These are phyloP conservation scores for Euphonia xanthogaster DNA, from an alignment of 2,797 vertebrate species.

Conservation along the genomic window DNA sequence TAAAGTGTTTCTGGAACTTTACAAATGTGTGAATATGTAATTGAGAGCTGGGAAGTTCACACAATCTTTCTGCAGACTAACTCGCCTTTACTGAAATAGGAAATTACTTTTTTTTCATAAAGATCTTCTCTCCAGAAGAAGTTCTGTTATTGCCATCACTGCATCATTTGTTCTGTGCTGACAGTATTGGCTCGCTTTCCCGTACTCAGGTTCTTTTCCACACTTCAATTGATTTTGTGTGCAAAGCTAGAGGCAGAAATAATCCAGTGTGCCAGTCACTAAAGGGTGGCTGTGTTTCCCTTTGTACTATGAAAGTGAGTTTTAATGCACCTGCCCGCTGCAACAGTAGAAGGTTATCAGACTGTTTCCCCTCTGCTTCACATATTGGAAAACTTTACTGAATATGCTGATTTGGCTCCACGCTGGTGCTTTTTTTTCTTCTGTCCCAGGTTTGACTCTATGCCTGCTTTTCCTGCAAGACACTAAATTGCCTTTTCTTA, in stretches of 20 bases:
- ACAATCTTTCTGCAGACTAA: neutral
- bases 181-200: neutral
- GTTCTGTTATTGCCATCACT: neutral
- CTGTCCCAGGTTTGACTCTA: neutral
- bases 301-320: neutral
- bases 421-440: neutral
- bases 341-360: neutral
- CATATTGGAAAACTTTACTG: neutral
- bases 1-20: slow-evolving; percentile 89
- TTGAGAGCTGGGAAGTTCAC: neutral
- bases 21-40: slow-evolving; percentile 34
- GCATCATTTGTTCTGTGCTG: neutral
- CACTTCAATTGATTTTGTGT: neutral
- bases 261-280: neutral
- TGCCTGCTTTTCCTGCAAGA: neutral
- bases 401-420: neutral
- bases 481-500: neutral
- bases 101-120: neutral
- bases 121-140: neutral
- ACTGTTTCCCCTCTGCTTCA: neutral
- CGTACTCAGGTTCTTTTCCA: neutral
- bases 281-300: neutral
- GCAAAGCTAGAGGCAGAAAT: neutral
- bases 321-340: neutral
- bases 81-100: neutral